Conservation (phyloP, 2,888 invertebrate genomes). For the Alitta virens region DNA sequence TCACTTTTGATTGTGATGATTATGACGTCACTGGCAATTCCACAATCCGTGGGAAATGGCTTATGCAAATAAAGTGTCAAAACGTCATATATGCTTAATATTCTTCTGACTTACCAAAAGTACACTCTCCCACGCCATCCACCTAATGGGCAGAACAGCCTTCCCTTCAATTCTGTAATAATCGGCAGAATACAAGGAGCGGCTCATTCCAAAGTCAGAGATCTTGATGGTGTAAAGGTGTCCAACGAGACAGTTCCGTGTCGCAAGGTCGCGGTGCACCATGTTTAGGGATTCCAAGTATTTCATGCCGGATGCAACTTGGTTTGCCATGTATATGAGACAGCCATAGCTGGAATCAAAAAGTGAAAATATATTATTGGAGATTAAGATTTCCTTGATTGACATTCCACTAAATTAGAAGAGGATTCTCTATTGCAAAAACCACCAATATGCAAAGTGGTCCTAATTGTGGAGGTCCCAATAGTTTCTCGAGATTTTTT, state of each 20-base stretch:
- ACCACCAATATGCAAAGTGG: too few species aligned
- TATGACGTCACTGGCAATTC: too few species aligned
- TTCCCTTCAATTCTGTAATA: slow-evolving; percentile 79
- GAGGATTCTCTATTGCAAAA: too few species aligned
- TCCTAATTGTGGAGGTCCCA: too few species aligned
- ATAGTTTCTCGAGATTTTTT: too few species aligned
- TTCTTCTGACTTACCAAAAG: slow-evolving; percentile 61
- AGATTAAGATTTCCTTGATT: too few species aligned
- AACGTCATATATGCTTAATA: too few species aligned
- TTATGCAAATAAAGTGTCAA: too few species aligned
- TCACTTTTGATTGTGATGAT: too few species aligned
- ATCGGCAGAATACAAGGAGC: slow-evolving; percentile 62
- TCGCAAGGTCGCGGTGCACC: slow-evolving; percentile 85
- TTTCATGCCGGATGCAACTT: slow-evolving; percentile 86
- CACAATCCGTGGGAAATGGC: too few species aligned
- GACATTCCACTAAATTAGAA: too few species aligned
- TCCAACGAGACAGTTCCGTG: slow-evolving; percentile 83
- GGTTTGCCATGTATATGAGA: slow-evolving; percentile 77
- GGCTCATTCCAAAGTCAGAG: slow-evolving; percentile 57
- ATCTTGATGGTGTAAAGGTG: slow-evolving; percentile 68
- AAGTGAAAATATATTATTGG: too few species aligned
- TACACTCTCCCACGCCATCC: slow-evolving; percentile 88
- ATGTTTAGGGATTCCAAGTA: slow-evolving; percentile 85
- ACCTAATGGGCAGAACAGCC: slow-evolving; percentile 83
- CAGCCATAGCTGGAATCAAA: slow-evolving; percentile 73